These are phyloP conservation scores for Enchytraeus crypticus DNA, from an alignment of 2,888 invertebrate species.

Conservation along the genomic window DNA sequence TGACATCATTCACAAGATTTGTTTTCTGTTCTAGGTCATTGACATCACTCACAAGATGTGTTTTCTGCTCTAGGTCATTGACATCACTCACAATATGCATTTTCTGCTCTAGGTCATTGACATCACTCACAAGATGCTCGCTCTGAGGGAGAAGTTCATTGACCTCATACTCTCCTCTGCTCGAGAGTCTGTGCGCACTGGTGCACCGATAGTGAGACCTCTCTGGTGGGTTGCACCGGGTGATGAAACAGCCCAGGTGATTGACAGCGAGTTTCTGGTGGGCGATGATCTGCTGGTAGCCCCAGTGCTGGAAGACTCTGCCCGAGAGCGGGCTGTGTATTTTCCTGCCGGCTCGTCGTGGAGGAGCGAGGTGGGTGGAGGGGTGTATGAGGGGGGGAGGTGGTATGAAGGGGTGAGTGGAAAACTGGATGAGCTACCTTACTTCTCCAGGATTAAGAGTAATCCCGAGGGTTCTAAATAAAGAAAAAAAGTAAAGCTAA, in stretches of 20 bases:
- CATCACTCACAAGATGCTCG: conserved; percentile 25
- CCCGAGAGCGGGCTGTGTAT: conserved; percentile 36
- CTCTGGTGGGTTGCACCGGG: conserved; percentile 77
- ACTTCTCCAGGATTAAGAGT: no score
- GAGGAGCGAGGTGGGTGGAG: conserved; percentile 5
- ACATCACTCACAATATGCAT: conserved; percentile 26
- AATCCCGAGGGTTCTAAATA: no score
- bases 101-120: conserved; percentile 25
- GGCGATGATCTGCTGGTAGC: conserved; percentile 43
- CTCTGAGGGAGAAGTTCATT: conserved; percentile 20
- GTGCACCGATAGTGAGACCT: conserved; percentile 77
- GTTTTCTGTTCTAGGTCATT: conserved; percentile 24
- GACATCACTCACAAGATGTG: conserved; percentile 26
- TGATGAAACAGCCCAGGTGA: conserved; percentile 64
- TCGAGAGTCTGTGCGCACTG: conserved; percentile 29
- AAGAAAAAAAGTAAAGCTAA: no score
- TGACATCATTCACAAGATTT: conserved; percentile 25
- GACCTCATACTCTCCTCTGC: conserved; percentile 32
- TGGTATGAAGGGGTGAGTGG: conserved; percentile 1
- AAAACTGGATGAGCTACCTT: conserved; percentile 11
- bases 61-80: conserved; percentile 23
- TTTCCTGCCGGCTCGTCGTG: conserved; percentile 25
- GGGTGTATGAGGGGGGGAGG: background rate
- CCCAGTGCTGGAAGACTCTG: conserved; percentile 40
- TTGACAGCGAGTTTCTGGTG: conserved; percentile 59